Evolutionary conservation across 2,888 invertebrate genomes (phyloP), one percentile per base, ranked within the genome.

Genomic region (Agrochola circellaris): DNA sequence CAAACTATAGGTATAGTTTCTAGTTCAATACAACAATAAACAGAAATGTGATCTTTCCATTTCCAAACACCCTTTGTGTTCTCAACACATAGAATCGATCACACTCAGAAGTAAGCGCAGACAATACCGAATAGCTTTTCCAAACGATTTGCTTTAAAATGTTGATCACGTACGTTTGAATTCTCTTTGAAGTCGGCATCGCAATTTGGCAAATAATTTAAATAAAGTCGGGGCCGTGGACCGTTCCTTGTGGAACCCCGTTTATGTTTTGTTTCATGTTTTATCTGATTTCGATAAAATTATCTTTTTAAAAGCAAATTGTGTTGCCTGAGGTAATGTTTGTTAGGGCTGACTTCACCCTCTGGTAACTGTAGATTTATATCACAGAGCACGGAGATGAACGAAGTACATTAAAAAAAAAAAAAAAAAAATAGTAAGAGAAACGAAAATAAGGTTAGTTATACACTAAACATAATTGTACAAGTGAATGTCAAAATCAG

Each of bases 151-250:
- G 83, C 85, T 90, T 89, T 88, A 86, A 91, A 90, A 93, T 90
- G 88, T 89, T 89, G 90, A 89, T 93, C 93, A 93, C 93, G 93
- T 91, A 84, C 86, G 79, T 83, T 80, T 86, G 88, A 83, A 87
- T 82, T 81, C 89, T 87, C 92, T 92, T 92, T 92, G 93, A 91
- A 90, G 89, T 87, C 80, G 79, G 89, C 88, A 87, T 87, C 83
- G 90, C 90, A 92, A 93, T 92, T 93, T 91, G 86, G 86, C 84
- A 89, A 88, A 91, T 92, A 90, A 92, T 91, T 92, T 93, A 91
- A 93, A 93, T 92, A 90, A 90, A 87, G 90, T 85, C 72, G 79
- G 83, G 84, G 45, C 82, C 60, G 26, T 79, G 80, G 67, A 80
- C 78, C 78, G 75, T 67, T 85, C 86, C 84, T 84, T 84, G 87